Evolutionary conservation across 2,113 vertebrate species (phyloP), one percentile per base, ranked within the genome.

Genomic region (Poecile atricapillus): DNA sequence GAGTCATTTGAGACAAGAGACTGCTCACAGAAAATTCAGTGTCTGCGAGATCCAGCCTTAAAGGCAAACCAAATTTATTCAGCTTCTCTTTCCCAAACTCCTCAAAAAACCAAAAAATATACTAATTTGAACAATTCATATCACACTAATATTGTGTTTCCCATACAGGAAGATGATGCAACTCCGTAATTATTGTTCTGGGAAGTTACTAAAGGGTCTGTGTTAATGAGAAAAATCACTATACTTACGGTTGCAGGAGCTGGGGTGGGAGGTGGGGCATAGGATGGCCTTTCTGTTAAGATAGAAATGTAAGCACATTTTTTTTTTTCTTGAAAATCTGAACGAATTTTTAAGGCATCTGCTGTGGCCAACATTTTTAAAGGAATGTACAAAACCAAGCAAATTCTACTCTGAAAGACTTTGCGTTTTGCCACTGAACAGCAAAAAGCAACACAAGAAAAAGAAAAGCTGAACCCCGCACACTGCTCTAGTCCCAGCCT

Each of bases 201-300:
- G 30, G 43, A 64, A 64, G 56, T 84, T 62, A 92, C 10, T 92
- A 90, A 73, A 89, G 94, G 92, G 87, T 93, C 93, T 82, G 96
- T 93, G 95, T 97, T 96, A 98, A 97, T 79, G 95, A 98, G 95
- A 98, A 98, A 98, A 95, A 97, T 95, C 96, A 96, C 95, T 93
- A 95, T 98, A 99, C 99, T 99, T 99, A 99, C 99, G 97, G 99
- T 98, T 96, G 99, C 98, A 73, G 99, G 99, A 98, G 99, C 99
- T 73, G 99, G 99, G 98, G 99, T 98, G 91, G 99, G 99, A 97
- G 99, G 99, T 94, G 99, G 99, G 95, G 99, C 99, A 89, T 99
- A 99, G 85, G 99, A 99, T 92, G 99, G 99, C 95, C 99, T 98
- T 98, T 99, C 99, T 99, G 98, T 98, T 97, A 87, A 97, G 94